Percentiles rank a stretch among this genome's conserved stretches.
Evolutionary conservation across 1,140 invertebrate genomes (phyloP).

Genomic region (Drosophila bipectinata): DNA sequence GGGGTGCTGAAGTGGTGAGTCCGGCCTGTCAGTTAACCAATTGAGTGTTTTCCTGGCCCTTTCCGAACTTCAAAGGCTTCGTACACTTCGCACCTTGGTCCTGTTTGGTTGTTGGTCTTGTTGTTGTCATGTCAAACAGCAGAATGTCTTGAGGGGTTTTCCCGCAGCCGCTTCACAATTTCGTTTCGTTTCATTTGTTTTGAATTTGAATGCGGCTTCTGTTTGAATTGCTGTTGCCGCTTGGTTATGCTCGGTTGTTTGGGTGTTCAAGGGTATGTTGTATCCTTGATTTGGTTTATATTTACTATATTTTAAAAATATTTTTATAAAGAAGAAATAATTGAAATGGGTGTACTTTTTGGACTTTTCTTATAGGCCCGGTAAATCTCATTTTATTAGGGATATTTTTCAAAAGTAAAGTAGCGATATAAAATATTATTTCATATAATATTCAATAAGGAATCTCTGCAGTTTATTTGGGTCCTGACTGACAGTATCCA

Average conservation of each 20-base stretch:
- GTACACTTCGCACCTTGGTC: slow-evolving; percentile 30
- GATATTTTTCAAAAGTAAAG: too few relatives aligned
- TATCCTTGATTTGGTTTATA: neutral
- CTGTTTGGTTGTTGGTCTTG: slow-evolving; percentile 15
- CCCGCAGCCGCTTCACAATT: slow-evolving; percentile 42
- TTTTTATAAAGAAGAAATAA: neutral
- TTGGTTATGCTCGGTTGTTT: slow-evolving; percentile 19
- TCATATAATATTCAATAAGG: too few relatives aligned
- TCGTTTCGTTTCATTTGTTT: slow-evolving; percentile 71
- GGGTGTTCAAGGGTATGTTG: neutral
- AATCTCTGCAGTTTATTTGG: too few relatives aligned
- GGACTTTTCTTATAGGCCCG: too few relatives aligned
- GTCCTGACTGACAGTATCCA: too few relatives aligned
- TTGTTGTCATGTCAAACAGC: slow-evolving; percentile 55
- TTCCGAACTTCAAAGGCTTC: slow-evolving; percentile 43
- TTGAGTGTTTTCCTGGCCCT: slow-evolving; percentile 36
- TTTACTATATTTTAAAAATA: neutral
- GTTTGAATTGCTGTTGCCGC: slow-evolving; percentile 34
- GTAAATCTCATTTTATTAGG: too few relatives aligned
- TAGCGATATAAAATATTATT: too few relatives aligned
- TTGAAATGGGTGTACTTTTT: too few relatives aligned
- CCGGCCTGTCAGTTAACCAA: slow-evolving; percentile 26
- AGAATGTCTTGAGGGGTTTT: slow-evolving; percentile 64
- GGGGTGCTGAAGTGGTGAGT: slow-evolving; percentile 12
- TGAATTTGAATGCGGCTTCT: slow-evolving; percentile 62